phyloP scores from a whole-genome alignment of 2,888 invertebrate genomes.

The Eristalis intricaria region DNA sequence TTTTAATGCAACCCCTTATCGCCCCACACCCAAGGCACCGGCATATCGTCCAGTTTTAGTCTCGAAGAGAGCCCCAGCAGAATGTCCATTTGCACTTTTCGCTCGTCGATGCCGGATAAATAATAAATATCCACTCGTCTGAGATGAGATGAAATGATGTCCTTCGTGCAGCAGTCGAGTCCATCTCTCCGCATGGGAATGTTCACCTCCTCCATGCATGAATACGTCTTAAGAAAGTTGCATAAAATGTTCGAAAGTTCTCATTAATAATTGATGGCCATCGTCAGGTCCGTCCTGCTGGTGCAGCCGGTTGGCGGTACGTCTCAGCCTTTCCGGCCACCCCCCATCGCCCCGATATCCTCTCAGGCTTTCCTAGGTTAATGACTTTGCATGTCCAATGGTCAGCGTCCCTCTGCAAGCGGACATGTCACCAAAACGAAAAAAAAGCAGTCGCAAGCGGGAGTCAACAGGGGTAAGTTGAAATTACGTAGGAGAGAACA shows the following conservation, averaged over 20 bases:
- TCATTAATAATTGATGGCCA: constrained; percentile 70
- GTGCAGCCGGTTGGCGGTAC: constrained; percentile 2
- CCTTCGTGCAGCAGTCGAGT: constrained; percentile 40
- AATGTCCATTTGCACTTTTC: constrained; percentile 70
- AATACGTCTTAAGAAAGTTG: constrained; percentile 72
- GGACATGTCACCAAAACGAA: constrained; percentile 50
- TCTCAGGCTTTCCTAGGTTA: constrained; percentile 36
- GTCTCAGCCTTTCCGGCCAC: neutral
- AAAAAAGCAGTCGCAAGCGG: neutral
- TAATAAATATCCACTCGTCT: constrained; percentile 71
- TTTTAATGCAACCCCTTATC: constrained; percentile 48
- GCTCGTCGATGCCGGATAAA: constrained; percentile 66
- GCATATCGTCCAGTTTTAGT: constrained; percentile 19
- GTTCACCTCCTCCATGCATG: constrained; percentile 57
- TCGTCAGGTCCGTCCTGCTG: constrained; percentile 39
- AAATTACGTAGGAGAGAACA: constrained; percentile 60
- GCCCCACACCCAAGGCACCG: neutral
- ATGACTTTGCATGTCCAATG: constrained; percentile 66
- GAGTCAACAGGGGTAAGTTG: constrained; percentile 48
- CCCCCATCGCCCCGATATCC: neutral
- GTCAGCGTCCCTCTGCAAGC: neutral
- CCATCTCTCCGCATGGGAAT: constrained; percentile 42
- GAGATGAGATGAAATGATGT: constrained; percentile 63
- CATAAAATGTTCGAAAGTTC: constrained; percentile 71
- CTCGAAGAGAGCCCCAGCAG: constrained; percentile 31